Conservation (phyloP, 2,113 vertebrate species). For the Cardinalis cardinalis region DNA sequence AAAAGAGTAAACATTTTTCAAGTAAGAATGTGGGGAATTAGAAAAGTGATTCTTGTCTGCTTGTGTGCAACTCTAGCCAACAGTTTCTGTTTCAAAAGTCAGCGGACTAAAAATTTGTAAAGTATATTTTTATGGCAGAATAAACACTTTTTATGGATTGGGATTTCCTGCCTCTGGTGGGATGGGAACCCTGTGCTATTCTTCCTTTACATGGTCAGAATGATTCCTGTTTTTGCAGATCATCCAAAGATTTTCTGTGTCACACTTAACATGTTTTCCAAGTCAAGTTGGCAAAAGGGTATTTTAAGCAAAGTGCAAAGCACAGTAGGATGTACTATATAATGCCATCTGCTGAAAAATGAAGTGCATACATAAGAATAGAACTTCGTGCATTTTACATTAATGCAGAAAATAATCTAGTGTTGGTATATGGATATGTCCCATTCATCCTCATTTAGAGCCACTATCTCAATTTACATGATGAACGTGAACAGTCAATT, state of each 20-base stretch:
- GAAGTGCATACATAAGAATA: slow-evolving; percentile 52
- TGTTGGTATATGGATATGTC: background rate
- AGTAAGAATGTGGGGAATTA: background rate
- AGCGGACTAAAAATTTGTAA: background rate
- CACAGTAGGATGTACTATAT: slow-evolving; percentile 52
- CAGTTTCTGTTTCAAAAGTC: background rate
- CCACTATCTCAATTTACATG: background rate
- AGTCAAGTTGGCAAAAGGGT: slow-evolving; percentile 52
- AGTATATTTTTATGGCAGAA: background rate
- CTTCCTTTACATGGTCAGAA: slow-evolving; percentile 33
- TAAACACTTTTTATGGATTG: background rate
- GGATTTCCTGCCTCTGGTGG: slow-evolving; percentile 16
- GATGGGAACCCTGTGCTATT: background rate
- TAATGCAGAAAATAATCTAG: background rate
- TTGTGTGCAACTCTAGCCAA: background rate
- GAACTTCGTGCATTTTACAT: slow-evolving; percentile 34
- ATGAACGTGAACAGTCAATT: background rate
- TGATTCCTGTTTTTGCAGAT: slow-evolving; percentile 48
- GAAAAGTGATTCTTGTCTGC: background rate
- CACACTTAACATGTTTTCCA: slow-evolving; percentile 55
- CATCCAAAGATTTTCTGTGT: slow-evolving; percentile 52
- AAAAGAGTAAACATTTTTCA: background rate
- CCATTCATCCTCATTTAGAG: slow-evolving; percentile 41
- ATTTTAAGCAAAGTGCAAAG: slow-evolving; percentile 63
- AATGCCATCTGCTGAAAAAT: slow-evolving; percentile 64